A percentile compares a stretch with the other conserved stretches of the same genome.
These are phyloP conservation scores for Apomyelois bistriatella DNA, from an alignment of 2,888 invertebrate species.

Conservation along the genomic window DNA sequence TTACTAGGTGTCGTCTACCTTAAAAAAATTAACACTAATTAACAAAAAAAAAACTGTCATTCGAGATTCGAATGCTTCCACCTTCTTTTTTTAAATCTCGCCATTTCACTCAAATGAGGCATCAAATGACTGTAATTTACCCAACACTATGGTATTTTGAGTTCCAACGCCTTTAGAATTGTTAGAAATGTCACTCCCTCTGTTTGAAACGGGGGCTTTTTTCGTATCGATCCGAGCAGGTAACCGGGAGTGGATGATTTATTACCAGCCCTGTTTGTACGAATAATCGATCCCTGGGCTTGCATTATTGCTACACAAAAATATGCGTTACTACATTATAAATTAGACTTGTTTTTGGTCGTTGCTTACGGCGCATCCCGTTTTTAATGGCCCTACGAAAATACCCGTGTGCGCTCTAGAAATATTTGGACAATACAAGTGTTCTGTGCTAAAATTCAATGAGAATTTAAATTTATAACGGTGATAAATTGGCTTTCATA, in stretches of 20 bases:
- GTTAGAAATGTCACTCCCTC: constrained; percentile 67
- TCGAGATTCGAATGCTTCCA: neutral
- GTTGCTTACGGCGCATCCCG: constrained; percentile 43
- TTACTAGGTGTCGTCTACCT: neutral
- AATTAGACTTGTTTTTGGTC: constrained; percentile 29
- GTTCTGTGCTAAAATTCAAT: constrained; percentile 55
- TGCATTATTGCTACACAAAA: constrained; percentile 33
- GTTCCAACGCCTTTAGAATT: constrained; percentile 27
- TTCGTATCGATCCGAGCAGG: constrained; percentile 71
- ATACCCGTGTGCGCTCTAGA: constrained; percentile 53
- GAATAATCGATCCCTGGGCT: constrained; percentile 70
- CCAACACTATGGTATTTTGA: constrained; percentile 8
- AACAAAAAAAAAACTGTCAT: neutral
- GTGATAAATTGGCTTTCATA: constrained; percentile 5
- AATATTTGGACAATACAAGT: constrained; percentile 63
- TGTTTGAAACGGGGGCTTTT: constrained; percentile 64
- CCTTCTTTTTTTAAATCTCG: neutral
- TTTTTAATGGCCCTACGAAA: constrained; percentile 63
- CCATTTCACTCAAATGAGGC: constrained; percentile 9
- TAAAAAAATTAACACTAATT: neutral
- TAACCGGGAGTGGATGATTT: constrained; percentile 75
- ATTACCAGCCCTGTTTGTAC: constrained; percentile 73
- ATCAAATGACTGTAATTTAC: constrained; percentile 8
- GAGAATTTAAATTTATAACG: constrained; percentile 42
- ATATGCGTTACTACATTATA: constrained; percentile 33